Evolutionary conservation across 2,888 invertebrate genomes (phyloP).

Genomic region (Drosophila robusta): DNA sequence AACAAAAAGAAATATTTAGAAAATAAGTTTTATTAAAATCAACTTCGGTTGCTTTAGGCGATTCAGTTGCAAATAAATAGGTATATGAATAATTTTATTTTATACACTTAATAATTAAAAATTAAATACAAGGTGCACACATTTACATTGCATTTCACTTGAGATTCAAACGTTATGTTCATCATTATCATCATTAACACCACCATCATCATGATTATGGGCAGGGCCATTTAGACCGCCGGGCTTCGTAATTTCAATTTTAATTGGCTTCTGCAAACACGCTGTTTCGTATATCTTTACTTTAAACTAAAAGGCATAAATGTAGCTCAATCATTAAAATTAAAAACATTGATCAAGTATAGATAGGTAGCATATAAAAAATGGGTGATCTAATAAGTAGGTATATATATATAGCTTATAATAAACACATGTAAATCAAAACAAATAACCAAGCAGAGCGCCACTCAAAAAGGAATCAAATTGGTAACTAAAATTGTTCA

Average conservation of each 20-base stretch:
- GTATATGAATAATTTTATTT: conserved; percentile 63
- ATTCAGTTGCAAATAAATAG: conserved; percentile 53
- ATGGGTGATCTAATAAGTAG: conserved; percentile 14
- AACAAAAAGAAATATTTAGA: conserved; percentile 27
- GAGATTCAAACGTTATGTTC: conserved; percentile 46
- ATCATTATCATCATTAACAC: conserved; percentile 17
- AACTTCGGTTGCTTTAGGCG: conserved; percentile 31
- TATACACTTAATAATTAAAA: conserved; percentile 66
- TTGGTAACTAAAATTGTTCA: conserved; percentile 14
- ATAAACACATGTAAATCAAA: conserved; percentile 67
- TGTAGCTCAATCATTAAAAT: conserved; percentile 54
- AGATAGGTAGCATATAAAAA: conserved; percentile 25
- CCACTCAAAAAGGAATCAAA: conserved; percentile 32
- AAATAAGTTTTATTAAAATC: conserved; percentile 56
- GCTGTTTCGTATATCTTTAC: conserved; percentile 73
- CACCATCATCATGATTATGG: conserved; percentile 13
- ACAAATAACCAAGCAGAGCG: conserved; percentile 73
- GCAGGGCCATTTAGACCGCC: conserved; percentile 5
- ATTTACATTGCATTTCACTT: conserved; percentile 74
- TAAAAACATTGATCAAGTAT: conserved; percentile 35
- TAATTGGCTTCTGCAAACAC: conserved; percentile 65
- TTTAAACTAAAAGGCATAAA: conserved; percentile 72
- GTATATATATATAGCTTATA: conserved; percentile 19
- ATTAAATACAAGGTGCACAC: conserved; percentile 75
- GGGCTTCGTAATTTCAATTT: conserved; percentile 56